These are phyloP conservation scores for Agrochola lychnidis DNA, from an alignment of 2,888 invertebrate species.

Conservation along the genomic window DNA sequence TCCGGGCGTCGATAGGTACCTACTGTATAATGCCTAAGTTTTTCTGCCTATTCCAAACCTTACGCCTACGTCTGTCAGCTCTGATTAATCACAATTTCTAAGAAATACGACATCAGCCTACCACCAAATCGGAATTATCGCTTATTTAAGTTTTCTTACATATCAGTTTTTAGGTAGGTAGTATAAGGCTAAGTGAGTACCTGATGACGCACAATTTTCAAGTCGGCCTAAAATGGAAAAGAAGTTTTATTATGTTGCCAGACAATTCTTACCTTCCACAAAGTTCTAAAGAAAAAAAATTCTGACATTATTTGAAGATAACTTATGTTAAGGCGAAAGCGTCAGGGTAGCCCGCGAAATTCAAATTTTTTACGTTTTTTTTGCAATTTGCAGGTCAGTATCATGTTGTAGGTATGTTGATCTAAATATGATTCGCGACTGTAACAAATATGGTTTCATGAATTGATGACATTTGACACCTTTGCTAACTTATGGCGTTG, in stretches of 20 bases:
- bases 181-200: neutral
- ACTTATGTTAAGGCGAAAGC: too few relatives aligned
- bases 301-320: neutral
- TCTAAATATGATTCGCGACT: too few relatives aligned
- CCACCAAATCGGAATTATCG: slow-evolving; percentile 34
- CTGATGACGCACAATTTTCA: slow-evolving; percentile 29
- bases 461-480: too few relatives aligned
- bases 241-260: slow-evolving; percentile 8
- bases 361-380: too few relatives aligned
- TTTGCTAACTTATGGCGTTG: too few relatives aligned
- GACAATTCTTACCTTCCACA: neutral
- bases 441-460: too few relatives aligned
- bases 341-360: too few relatives aligned
- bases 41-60: slow-evolving; percentile 21
- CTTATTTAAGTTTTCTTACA: neutral
- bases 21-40: neutral
- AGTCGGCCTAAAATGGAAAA: slow-evolving; percentile 13
- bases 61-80: slow-evolving; percentile 23
- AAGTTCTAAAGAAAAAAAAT: neutral
- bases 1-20: neutral
- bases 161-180: slow-evolving; percentile 18
- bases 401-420: too few relatives aligned
- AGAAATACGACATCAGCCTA: slow-evolving; percentile 26
- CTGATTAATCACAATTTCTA: slow-evolving; percentile 34
- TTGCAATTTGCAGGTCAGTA: too few relatives aligned